Base-by-base conservation (phyloP, 2,797 vertebrate genomes). In the Aphelocoma californica region DNA sequence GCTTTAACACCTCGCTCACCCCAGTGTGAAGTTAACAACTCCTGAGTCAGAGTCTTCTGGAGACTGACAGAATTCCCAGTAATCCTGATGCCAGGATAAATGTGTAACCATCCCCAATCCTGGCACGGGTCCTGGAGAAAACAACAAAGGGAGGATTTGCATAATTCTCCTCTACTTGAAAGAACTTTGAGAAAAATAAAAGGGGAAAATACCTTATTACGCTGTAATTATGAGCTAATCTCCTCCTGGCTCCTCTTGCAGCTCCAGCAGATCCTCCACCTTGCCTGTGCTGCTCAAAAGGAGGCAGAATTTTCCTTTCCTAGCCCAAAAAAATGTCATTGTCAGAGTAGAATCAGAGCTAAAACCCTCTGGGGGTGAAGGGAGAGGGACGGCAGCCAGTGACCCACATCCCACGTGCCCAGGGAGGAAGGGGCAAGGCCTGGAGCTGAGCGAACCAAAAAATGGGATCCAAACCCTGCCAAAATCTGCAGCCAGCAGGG, bases 391-490 rank as follows among this genome's bases (percentile, higher is more conserved):
- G 6, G 2, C 18, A 81, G 31, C 21, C 77, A 7, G 15, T 5
- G 51, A 7, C 32, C 65, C 7, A 2, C 34, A 12, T n/a, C 48
- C 26, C 34, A 4, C 0, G 0, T 25, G 47, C 58, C 58, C 26
- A 7, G 74, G 20, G 62, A 57, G 36, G 53, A 38, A 44, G n/a
- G 60, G 60, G 15, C 72, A 28, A 15, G 14, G 32, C 44, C 61
- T 53, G 18, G 64, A 53, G 40, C 60, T 42, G 65, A 38, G 44
- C 0, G 1, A 40, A 24, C 23, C 62, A 25, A 62, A 65, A 42
- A 45, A 23, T 3, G 29, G 1, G 23, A 26, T 19, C 26, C 13
- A 29, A 15, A 6, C 28, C 26, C 61, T 79, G 50, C 73, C 57
- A 40, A 42, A 48, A n/a, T 18, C 34, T 34, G 42, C 64, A 57